phyloP scores from a whole-genome alignment of 1,140 invertebrate species.

The Paralvinella palmiformis region DNA sequence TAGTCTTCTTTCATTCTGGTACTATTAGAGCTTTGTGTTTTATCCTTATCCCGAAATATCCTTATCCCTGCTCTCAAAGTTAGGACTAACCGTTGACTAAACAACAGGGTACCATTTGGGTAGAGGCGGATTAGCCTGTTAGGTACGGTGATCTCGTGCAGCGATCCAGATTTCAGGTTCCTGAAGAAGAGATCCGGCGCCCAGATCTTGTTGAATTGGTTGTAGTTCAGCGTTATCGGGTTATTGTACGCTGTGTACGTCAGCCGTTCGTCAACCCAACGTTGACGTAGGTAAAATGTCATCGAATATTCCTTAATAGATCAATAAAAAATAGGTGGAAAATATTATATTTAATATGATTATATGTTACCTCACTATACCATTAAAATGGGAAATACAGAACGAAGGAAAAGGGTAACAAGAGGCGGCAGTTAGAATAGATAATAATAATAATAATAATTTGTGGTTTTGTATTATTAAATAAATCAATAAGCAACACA shows the following conservation, averaged over 20 bases:
- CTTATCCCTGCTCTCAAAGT: not conserved
- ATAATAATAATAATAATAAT: too few relatives aligned
- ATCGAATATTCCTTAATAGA: constrained; percentile 43
- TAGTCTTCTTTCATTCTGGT: not conserved
- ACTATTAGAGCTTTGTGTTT: not conserved
- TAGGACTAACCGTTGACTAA: constrained; percentile 36
- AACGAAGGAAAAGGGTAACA: too few relatives aligned
- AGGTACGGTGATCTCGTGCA: constrained; percentile 50
- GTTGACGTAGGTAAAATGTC: constrained; percentile 42
- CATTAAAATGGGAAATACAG: too few relatives aligned
- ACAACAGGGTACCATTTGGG: constrained; percentile 58
- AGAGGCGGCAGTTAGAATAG: too few relatives aligned
- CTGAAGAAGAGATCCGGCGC: constrained; percentile 63
- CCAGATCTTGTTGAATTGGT: constrained; percentile 54
- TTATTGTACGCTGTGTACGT: constrained; percentile 12
- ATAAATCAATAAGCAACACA: too few relatives aligned
- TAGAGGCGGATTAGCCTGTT: constrained; percentile 61
- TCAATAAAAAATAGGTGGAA: too few relatives aligned
- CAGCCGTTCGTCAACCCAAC: constrained; percentile 41
- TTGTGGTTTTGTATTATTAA: too few relatives aligned
- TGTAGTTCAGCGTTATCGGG: constrained; percentile 16
- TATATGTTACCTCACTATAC: too few relatives aligned
- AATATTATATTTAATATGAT: too few relatives aligned
- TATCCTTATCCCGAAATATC: not conserved
- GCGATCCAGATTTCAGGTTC: constrained; percentile 58